Evolutionary conservation across 1,140 invertebrate genomes (phyloP), one percentile per base, ranked within the genome.

Genomic region (Psix sp.): DNA sequence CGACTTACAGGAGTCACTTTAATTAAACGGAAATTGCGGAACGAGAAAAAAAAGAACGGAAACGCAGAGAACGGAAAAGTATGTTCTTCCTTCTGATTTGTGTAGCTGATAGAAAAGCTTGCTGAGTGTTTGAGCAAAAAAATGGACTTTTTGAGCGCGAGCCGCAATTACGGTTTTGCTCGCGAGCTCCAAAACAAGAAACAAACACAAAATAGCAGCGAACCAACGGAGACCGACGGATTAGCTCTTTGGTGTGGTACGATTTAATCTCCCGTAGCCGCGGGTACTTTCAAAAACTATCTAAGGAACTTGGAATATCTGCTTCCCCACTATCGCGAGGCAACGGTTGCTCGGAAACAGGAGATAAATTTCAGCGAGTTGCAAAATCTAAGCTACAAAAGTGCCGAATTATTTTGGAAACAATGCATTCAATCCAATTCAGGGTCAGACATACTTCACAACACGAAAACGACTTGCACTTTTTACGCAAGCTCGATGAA

Each of bases 251-350:
- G 80, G 75, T 59, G 73, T 39, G 74, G 74, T 76, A 67, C 79
- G 81, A 84, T 83, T 84, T 82, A 84, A 84, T 84, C 82, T 82
- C 66, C 70, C 63, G 57, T 77, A 68, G 77, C 78, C 77, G 73
- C 81, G 59, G 79, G 80, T 75, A 68, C 75, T 76, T 74, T 81
- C 73, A 71, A 82, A 82, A 79, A 51, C 52, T 29, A 43, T 54
- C 49, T 63, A 39, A 72, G 48, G 49, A 56, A 60, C 46, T 59
- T 24, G 48, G 39, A 51, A 76, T 45, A 65, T 52, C 66, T 36
- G 52, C 42, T 52, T 1, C 39, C 48, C 38, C 33, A 29, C 46
- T 62, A 62, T 51, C 36, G 40, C 62, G 45, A 24, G 42, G 24
- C 16, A 33, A 42, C 29, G 11, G 36, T 51, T 26, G 24, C 40